Evolutionary conservation across 1,140 invertebrate species (phyloP), one percentile per base, ranked within the genome.

Genomic region (Ips typographus): DNA sequence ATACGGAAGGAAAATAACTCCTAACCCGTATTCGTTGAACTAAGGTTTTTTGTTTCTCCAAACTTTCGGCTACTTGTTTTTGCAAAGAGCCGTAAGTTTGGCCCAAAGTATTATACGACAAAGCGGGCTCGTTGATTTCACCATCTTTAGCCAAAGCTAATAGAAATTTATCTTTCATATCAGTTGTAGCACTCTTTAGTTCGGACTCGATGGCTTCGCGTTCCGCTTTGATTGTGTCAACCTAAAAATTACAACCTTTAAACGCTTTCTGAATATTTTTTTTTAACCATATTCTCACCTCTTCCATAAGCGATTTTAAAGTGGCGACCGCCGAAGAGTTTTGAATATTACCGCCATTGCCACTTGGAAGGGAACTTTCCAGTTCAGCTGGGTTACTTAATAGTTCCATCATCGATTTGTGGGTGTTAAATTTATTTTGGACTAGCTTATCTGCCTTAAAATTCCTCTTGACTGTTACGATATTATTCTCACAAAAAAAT

Each of bases 201-300:
- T 96, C 92, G 3, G 84, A 86, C 82, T 98, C 95, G 40, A 98
- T 89, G 7, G 86, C 88, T 82, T 98, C 94, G 51, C 96, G 85
- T 81, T 96, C 94, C 39, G 89, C 88, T 84, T 96, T 97, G 22
- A 98, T 83, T 42, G 88, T 88, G 77, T 96, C 93, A 8, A 98
- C 93, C 84, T 92, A 61, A 60, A 66, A 41, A n/a, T n/a, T n/a
- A n/a, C n/a, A n/a, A n/a, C n/a, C n/a, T n/a, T n/a, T n/a, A n/a
- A n/a, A n/a, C n/a, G n/a, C n/a, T n/a, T n/a, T n/a, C n/a, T n/a
- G n/a, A n/a, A n/a, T n/a, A n/a, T n/a, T n/a, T n/a, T n/a, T n/a
- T n/a, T n/a, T n/a, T n/a, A n/a, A n/a, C n/a, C n/a, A 47, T 0
- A 47, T 68, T 41, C 73, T 76, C 77, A 89, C 89, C 65, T 89